A percentile compares a stretch with the other conserved stretches of the same genome.
Evolutionary conservation across 2,113 vertebrate genomes (phyloP).

Genomic region (Dendropsophus ebraccatus): DNA sequence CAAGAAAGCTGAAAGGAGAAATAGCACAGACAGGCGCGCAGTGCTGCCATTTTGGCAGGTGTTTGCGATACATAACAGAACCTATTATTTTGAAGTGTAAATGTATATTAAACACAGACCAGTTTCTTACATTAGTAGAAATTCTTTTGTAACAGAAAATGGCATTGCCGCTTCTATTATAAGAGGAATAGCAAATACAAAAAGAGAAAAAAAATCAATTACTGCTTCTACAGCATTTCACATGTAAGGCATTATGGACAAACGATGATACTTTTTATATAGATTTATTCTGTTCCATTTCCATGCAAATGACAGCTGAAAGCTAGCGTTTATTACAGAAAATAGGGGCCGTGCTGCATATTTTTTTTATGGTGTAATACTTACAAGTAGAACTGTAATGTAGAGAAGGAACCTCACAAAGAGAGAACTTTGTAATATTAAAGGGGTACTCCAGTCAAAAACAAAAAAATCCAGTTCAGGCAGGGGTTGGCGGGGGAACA

Average conservation of each 20-base stretch:
- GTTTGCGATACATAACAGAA: slow-evolving; percentile 26
- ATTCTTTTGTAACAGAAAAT: slow-evolving; percentile 34
- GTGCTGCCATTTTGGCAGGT: slow-evolving; percentile 36
- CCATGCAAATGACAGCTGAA: slow-evolving; percentile 12
- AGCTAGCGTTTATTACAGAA: slow-evolving; percentile 12
- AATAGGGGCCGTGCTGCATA: not conserved
- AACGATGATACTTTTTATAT: not conserved
- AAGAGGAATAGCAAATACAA: slow-evolving; percentile 18
- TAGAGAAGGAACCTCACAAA: not conserved
- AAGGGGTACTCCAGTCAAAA: too few relatives aligned
- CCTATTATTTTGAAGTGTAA: slow-evolving; percentile 41
- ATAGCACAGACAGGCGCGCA: not conserved
- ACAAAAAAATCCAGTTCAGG: too few relatives aligned
- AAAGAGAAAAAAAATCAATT: slow-evolving; percentile 17
- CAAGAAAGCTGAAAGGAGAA: slow-evolving; percentile 26
- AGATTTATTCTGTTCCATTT: slow-evolving; percentile 4
- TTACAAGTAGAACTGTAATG: not conserved
- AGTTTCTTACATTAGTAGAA: slow-evolving; percentile 21
- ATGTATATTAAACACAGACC: slow-evolving; percentile 33
- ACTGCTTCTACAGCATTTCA: not conserved
- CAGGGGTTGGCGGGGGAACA: too few relatives aligned
- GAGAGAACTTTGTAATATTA: too few relatives aligned
- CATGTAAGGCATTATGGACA: slow-evolving; percentile 2
- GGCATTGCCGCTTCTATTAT: not conserved
- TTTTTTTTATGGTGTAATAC: not conserved